Conservation (phyloP, 2,113 vertebrate species). For the Sporophila hypoxantha region DNA sequence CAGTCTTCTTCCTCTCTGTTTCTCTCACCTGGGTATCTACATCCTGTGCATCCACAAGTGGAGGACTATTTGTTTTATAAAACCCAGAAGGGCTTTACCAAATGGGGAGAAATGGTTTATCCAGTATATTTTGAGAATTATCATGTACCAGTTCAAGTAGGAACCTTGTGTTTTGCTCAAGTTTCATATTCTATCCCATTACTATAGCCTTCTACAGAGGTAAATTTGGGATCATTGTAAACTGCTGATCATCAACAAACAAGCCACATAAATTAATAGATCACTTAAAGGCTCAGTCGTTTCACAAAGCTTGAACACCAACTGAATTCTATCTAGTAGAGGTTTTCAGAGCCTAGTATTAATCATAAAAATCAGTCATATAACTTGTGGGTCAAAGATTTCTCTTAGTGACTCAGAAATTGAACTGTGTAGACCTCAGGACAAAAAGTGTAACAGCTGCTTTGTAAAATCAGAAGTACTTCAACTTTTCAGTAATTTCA, state of each 20-base stretch:
- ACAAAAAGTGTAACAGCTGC: background rate
- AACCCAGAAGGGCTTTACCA: background rate
- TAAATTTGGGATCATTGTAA: background rate
- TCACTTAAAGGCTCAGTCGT: background rate
- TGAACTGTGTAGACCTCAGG: background rate
- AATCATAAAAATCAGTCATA: background rate
- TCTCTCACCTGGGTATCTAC: background rate
- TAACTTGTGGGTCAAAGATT: background rate
- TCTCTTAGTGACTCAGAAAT: background rate
- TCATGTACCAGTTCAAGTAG: background rate
- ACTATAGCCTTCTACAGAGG: background rate
- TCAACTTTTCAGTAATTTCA: background rate
- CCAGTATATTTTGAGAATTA: background rate
- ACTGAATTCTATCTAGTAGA: background rate
- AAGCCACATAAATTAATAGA: background rate
- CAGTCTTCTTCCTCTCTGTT: background rate
- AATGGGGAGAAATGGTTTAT: background rate
- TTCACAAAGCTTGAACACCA: background rate
- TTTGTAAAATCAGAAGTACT: background rate
- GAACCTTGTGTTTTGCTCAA: background rate
- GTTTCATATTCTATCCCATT: background rate
- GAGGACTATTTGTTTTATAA: background rate
- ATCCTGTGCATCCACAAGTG: background rate
- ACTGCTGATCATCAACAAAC: background rate
- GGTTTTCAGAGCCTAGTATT: background rate